phyloP scores from a whole-genome alignment of 2,797 vertebrate genomes.

The Martes flavigula region DNA sequence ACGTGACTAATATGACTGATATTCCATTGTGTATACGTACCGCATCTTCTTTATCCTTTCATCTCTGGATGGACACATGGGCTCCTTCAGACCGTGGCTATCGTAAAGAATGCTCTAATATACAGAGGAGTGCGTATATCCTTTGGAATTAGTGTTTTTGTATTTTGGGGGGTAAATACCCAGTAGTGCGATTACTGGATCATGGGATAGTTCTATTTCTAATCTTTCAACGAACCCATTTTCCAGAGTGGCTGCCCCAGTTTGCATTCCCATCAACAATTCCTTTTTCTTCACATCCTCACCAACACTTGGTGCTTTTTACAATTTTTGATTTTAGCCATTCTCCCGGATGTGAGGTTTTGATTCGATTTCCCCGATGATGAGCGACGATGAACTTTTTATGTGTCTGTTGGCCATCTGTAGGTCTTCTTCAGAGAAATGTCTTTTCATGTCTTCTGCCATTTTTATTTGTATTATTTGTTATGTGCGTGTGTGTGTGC shows the following conservation, averaged over 20 bases:
- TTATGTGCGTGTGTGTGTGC: background rate
- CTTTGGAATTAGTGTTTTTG: background rate
- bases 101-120: background rate
- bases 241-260: background rate
- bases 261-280: background rate
- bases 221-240: background rate
- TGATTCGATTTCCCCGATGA: background rate
- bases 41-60: background rate
- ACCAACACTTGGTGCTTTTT: background rate
- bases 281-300: background rate
- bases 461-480: background rate
- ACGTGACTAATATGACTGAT: background rate
- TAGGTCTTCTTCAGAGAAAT: background rate
- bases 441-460: background rate
- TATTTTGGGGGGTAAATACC: background rate
- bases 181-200: background rate
- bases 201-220: background rate
- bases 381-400: background rate
- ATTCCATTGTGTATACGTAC: background rate
- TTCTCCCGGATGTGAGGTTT: background rate
- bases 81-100: background rate
- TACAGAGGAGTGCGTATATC: background rate
- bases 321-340: background rate
- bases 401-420: too few relatives aligned
- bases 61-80: background rate